Evolutionary conservation across 2,888 invertebrate genomes (phyloP).

Genomic region (Norana najaformis): DNA sequence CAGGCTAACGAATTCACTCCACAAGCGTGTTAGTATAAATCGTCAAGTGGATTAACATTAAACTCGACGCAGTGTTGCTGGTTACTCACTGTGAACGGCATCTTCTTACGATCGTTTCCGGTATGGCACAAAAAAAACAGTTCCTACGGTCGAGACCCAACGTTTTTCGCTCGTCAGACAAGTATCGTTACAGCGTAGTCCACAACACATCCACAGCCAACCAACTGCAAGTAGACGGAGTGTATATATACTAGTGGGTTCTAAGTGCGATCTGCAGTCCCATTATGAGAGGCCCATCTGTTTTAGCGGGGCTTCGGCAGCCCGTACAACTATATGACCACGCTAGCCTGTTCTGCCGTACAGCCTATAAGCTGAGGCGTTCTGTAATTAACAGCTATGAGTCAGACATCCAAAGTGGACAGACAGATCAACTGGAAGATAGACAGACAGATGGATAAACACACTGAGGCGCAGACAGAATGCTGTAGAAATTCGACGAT

Average conservation of each 20-base stretch:
- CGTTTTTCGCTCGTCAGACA: background rate
- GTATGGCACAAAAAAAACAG: background rate
- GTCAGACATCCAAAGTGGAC: background rate
- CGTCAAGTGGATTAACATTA: background rate
- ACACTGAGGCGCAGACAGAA: background rate
- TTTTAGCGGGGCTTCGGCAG: background rate
- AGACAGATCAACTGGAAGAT: background rate
- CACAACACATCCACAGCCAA: background rate
- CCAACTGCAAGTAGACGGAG: background rate
- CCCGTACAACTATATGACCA: background rate
- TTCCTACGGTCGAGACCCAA: background rate
- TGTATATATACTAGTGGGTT: background rate
- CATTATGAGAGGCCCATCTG: background rate
- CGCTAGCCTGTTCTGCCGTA: background rate
- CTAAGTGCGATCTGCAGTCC: background rate
- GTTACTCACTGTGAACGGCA: slow-evolving; percentile 5
- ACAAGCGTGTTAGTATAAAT: background rate
- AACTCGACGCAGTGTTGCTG: background rate
- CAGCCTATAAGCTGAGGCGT: background rate
- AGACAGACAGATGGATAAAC: background rate
- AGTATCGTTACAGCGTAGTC: background rate
- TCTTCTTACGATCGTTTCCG: background rate
- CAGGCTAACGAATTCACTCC: background rate
- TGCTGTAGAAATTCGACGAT: background rate
- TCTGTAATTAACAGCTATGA: background rate